Evolutionary conservation across 2,797 vertebrate species (phyloP).

Genomic region (Mus caroli): DNA sequence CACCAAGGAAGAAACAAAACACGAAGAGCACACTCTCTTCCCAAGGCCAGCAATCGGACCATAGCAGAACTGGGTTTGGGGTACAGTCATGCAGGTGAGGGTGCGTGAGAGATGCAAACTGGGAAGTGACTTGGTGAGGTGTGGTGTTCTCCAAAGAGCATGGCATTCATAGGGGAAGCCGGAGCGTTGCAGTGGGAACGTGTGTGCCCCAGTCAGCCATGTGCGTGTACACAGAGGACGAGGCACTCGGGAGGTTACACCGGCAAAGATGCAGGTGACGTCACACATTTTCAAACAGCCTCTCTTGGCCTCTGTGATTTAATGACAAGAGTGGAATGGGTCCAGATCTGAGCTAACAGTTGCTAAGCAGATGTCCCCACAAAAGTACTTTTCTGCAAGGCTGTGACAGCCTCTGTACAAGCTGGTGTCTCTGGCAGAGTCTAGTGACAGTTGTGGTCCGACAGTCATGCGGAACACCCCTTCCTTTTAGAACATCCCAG

Average conservation of each 20-base stretch:
- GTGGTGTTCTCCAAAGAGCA: too few relatives aligned
- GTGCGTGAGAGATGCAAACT: fast-evolving
- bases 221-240: too few relatives aligned
- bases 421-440: neutral
- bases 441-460: neutral
- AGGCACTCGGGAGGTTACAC: neutral
- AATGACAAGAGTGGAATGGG: too few relatives aligned
- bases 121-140: neutral
- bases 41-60: neutral
- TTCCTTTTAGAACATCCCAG: neutral
- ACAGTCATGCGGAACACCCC: neutral
- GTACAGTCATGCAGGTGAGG: fast-evolving
- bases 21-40: too few relatives aligned
- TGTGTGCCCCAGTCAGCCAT: neutral
- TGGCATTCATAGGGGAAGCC: too few relatives aligned
- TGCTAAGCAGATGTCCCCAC: neutral
- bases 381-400: neutral
- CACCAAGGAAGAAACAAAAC: neutral
- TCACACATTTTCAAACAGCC: neutral
- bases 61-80: too few relatives aligned
- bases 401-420: neutral
- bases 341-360: neutral
- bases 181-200: fast-evolving
- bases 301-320: neutral
- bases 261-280: neutral